phyloP scores from a whole-genome alignment of 2,888 invertebrate genomes.

The Balanococcus diminutus region DNA sequence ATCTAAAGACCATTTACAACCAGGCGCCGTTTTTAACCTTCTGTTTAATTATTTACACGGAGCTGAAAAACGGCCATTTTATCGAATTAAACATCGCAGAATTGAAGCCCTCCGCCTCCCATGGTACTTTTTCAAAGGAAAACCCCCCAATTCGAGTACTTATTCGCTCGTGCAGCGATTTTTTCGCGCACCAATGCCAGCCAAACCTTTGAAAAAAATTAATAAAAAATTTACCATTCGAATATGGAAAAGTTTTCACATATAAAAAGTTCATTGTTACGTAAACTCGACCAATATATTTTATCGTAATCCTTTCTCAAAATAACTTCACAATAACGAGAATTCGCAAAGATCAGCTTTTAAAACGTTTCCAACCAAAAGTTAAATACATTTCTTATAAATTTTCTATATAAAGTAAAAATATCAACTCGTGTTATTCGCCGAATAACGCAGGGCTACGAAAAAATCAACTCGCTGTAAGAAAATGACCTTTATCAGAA shows the following conservation, averaged over 20 bases:
- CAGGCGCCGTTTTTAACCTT: neutral
- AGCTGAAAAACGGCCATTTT: neutral
- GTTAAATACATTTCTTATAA: neutral
- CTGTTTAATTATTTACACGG: neutral
- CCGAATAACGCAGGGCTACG: neutral
- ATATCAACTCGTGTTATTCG: neutral
- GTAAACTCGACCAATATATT: slow-evolving; percentile 28
- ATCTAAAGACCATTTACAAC: slow-evolving; percentile 2
- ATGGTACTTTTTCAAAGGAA: too few relatives aligned
- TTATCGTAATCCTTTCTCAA: slow-evolving; percentile 5
- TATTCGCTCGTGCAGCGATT: neutral
- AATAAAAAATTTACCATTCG: slow-evolving; percentile 3
- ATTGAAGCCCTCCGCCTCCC: neutral
- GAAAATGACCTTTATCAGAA: neutral
- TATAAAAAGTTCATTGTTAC: slow-evolving; percentile 8
- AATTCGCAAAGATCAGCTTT: slow-evolving; percentile 4
- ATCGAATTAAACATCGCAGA: neutral
- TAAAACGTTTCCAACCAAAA: neutral
- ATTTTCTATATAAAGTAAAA: neutral
- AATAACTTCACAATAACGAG: neutral
- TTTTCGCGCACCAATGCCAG: too few relatives aligned
- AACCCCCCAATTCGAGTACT: neutral
- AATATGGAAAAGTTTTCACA: neutral
- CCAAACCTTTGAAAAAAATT: neutral
- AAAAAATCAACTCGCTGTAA: neutral